Base-by-base conservation (phyloP, 2,888 invertebrate genomes). In the Megastigmus dorsalis region DNA sequence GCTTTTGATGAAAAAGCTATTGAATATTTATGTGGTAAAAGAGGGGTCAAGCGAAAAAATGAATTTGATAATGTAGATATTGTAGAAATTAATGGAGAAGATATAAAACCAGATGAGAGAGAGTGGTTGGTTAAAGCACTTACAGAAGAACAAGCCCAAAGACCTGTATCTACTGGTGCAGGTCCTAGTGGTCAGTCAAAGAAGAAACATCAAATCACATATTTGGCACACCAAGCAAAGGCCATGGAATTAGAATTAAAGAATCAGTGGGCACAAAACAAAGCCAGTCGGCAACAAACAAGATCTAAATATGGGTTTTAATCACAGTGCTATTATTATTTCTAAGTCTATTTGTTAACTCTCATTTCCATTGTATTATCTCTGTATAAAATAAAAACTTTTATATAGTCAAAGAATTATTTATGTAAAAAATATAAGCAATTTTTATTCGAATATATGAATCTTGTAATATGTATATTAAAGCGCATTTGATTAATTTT, bases 291-390 rank as follows among this genome's bases (percentile, higher is more conserved):
- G 81, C 92, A 94, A 84, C 95, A 96, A 88, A 96, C 97, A n/a
- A 95, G 97, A 87, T 94, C 95, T 38, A 98, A 98, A 92, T 98
- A 98, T 90, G 97, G 98, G 52, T 98, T 98, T 90, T 97, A 92
- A 89, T 41, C 5, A 9, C 7, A 38, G 7, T 48, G 10, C 33
- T 60, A n/a, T 20, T 48, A 28, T 13, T 2, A 30, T 23, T 54
- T 33, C 33, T 63, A n/a, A 55, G 1, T 43, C 1, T 55, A 36
- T 15, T n/a, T n/a, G 41, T 13, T 33, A 30, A 23, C 3, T 33
- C 33, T 3, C 18, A n/a, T 54, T 9, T 9, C 6, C 6, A 9
- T 33, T 9, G 7, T 1, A 28, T n/a, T 0, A 7, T 13, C 3
- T 54, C 18, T 30, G 30, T 33, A 15, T 33, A 54, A 54, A 55